Evolutionary conservation across 2,113 vertebrate species (phyloP), one percentile per base, ranked within the genome.

Genomic region (Pelmatolapia mariae): DNA sequence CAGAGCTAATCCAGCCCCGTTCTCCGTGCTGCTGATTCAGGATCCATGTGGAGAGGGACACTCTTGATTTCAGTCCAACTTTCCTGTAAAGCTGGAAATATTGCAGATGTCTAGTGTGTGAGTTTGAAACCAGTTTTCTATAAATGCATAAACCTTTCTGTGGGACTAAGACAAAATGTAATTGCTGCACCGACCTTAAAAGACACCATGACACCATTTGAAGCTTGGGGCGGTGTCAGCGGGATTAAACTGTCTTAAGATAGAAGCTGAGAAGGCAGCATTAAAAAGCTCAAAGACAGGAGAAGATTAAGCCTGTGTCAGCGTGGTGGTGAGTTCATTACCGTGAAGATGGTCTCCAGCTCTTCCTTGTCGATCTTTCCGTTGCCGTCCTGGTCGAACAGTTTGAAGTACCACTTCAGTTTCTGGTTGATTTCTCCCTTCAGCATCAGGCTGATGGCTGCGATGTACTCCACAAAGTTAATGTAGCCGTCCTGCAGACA

Each of bases 331-430:
- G 3, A 5, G 10, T 50, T 12, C 16, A 4, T 63, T 79, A 95
- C 94, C 54, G 93, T 57, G 87, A 98, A 98, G 93, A 98, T 98
- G 86, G 97, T 97, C 95, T 98, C 90, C 91, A 98, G 95, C 85
- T 99, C 97, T 2, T 97, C 97, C 89, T 96, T 97, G 95, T 98
- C 98, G 82, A 98, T 98, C 84, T 97, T 98, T 61, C 97, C 98
- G 1, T 98, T 99, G 89, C 98, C 97, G 85, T 98, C 97, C 90
- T 96, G 97, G 92, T 98, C 97, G 2, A 98, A 98, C 13, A 99
- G 96, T 88, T 99, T 99, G 95, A 99, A 99, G 95, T 98, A 98
- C 97, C 98, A 99, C 94, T 98, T 98, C 36, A 99, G 95, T 91
- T 99, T 99, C 94, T 98, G 97, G 90, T 98, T 97, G 85, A 98